These are phyloP conservation scores for Synergus japonicus DNA, from an alignment of 2,888 invertebrate genomes.

Conservation along the genomic window DNA sequence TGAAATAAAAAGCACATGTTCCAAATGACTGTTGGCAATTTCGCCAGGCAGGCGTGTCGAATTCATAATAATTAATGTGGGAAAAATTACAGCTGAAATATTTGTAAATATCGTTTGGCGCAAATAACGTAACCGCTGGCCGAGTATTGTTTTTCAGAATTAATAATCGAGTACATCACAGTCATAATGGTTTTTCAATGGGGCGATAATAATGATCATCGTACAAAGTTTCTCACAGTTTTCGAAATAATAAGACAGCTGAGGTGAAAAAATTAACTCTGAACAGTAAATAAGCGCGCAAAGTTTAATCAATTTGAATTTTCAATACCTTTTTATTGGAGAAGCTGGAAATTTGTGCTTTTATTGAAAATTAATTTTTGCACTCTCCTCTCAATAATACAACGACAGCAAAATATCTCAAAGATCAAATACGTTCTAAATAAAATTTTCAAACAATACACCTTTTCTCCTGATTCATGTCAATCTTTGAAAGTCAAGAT, in stretches of 20 bases:
- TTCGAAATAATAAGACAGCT: background rate
- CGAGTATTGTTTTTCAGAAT: background rate
- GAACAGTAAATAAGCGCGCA: background rate
- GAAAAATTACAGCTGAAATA: background rate
- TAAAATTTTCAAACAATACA: no score
- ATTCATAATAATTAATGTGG: background rate
- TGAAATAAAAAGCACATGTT: background rate
- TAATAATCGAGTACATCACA: background rate
- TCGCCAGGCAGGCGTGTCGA: background rate
- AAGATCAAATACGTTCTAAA: no score
- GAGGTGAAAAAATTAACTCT: background rate
- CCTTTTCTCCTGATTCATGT: background rate
- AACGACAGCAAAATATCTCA: no score
- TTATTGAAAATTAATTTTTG: no score
- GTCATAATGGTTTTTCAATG: background rate
- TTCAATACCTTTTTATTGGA: background rate
- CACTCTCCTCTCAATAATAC: no score
- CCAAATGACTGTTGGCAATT: background rate
- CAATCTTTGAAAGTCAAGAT: slow-evolving; percentile 31
- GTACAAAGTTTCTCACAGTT: background rate
- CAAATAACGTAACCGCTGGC: background rate
- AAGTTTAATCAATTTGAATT: background rate
- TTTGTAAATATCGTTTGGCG: background rate
- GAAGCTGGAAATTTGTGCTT: no score
- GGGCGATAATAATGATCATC: background rate